Evolutionary conservation across 2,797 vertebrate species (phyloP), one percentile per base, ranked within the genome.

Genomic region (Leptoclinus maculatus): DNA sequence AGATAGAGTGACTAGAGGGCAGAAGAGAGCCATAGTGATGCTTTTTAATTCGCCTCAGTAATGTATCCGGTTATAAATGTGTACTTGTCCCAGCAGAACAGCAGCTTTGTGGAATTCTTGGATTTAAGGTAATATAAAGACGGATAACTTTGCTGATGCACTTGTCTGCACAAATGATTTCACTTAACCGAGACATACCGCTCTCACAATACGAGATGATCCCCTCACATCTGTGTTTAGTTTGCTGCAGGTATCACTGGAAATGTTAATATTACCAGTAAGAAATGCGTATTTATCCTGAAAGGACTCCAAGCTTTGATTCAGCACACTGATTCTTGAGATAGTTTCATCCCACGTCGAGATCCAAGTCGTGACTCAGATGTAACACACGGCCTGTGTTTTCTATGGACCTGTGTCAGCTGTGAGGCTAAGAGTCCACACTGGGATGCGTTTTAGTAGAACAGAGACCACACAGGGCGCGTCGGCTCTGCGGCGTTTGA

Each of bases 391-490:
- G 21, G 49, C 34, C 66, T 23, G 57, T 80, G 47, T 91, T 91
- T 90, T 89, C 88, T 83, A 87, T 73, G 79, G 88, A n/a, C 89
- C 79, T 54, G 82, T 68, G 71, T 66, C 75, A 68, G 69, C 83
- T 83, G 83, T 80, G 87, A 91, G 91, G 83, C 87, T n/a, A 78
- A 66, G 78, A 64, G 71, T 86, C 92, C 92, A 88, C 88, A 76
- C 84, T 64, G 88, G 45, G 89, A 82, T 86, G 89, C 66, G 71
- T 88, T 88, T 87, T 25, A 86, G 91, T 79, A 74, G 87, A 88
- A 83, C 82, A 72, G 71, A 60, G 94, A 94, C 94, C 93, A 94
- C 95, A 94, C 95, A 94, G 80, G 74, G 83, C 58, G 92, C 57
- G n/a, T n/a, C 75, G 64, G 78, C 68, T 51, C 79, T 29, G 76